Evolutionary conservation across 2,113 vertebrate species (phyloP).

Genomic region (Galemys pyrenaicus): DNA sequence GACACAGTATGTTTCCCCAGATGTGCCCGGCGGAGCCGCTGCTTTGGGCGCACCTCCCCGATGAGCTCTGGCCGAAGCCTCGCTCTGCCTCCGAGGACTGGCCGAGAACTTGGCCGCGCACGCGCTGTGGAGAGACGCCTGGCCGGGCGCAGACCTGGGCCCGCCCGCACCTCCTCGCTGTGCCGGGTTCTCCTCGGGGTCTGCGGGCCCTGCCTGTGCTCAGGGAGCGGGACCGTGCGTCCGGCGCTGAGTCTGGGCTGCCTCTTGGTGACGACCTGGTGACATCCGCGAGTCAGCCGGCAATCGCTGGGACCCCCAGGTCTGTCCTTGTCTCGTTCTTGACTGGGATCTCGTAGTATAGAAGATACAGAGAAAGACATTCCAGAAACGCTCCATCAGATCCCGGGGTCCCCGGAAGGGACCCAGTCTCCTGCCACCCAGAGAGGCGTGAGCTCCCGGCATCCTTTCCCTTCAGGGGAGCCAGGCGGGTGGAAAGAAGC

Average conservation of each 20-base stretch:
- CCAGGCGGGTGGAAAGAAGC: not conserved
- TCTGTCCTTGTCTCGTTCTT: not conserved
- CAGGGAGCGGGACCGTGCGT: not conserved
- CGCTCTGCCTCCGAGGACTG: not conserved
- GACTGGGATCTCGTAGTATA: not conserved
- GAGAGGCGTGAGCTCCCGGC: not conserved
- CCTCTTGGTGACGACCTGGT: not conserved
- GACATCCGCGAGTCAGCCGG: not conserved
- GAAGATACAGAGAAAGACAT: not conserved
- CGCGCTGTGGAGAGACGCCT: too few species aligned
- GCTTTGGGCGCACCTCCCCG: not conserved
- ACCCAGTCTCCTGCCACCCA: not conserved
- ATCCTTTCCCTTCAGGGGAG: not conserved
- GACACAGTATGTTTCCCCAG: not conserved
- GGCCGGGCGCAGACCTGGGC: too few species aligned
- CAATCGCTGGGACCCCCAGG: not conserved
- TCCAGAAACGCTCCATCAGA: not conserved
- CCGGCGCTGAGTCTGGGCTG: not conserved
- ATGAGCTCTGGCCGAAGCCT: not conserved
- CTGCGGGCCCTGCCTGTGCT: not conserved
- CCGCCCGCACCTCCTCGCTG: not conserved
- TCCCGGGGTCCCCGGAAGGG: not conserved
- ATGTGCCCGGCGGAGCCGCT: too few species aligned
- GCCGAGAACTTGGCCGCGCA: too few species aligned
- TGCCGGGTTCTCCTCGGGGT: not conserved